Evolutionary conservation across 2,113 vertebrate species (phyloP).

Genomic region (Hydrolagus affinis): DNA sequence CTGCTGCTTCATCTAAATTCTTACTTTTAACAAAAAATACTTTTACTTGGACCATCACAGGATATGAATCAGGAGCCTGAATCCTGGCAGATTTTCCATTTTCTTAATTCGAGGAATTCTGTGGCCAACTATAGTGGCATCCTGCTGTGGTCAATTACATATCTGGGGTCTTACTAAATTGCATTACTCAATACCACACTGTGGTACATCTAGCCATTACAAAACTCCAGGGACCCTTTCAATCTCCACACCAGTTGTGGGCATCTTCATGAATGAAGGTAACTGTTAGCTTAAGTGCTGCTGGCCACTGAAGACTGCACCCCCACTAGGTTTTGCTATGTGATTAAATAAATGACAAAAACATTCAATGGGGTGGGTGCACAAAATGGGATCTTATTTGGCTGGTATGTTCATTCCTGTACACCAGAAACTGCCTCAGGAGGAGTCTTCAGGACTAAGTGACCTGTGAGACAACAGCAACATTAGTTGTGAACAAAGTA

Average conservation of each 20-base stretch:
- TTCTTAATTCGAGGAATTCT: neutral
- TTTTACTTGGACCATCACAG: too few relatives aligned
- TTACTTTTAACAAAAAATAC: too few relatives aligned
- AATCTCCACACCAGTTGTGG: neutral
- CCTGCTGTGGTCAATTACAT: neutral
- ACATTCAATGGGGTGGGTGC: neutral
- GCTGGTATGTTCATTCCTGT: neutral
- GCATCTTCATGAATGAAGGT: too few relatives aligned
- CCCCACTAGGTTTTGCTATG: neutral
- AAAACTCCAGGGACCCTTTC: neutral
- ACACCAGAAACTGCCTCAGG: neutral
- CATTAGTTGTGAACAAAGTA: too few relatives aligned
- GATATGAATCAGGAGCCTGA: too few relatives aligned
- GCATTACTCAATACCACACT: neutral
- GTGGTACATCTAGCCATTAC: neutral
- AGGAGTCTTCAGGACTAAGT: neutral
- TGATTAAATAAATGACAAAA: neutral
- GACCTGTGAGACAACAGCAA: too few relatives aligned
- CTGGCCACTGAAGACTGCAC: too few relatives aligned
- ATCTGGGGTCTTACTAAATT: neutral
- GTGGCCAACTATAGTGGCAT: neutral
- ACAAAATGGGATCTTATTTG: neutral
- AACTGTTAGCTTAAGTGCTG: too few relatives aligned
- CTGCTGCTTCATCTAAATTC: too few relatives aligned
- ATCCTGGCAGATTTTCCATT: neutral